phyloP scores from a whole-genome alignment of 2,113 vertebrate species.

The Athene noctua region DNA sequence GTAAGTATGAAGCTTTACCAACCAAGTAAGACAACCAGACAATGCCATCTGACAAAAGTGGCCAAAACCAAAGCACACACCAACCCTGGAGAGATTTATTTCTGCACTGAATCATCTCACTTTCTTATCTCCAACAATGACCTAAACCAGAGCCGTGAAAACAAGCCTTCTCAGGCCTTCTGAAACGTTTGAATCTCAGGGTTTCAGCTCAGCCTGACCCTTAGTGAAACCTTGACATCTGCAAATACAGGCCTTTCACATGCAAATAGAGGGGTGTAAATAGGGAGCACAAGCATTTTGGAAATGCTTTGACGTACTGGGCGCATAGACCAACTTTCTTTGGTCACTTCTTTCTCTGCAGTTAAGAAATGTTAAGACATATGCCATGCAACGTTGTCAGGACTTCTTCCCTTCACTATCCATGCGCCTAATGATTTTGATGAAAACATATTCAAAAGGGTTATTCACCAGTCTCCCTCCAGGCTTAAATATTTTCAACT shows the following conservation, averaged over 20 bases:
- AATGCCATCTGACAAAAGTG: slow-evolving; percentile 7
- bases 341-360: slow-evolving; percentile 1
- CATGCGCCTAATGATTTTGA: background rate
- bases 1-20: background rate
- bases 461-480: slow-evolving; percentile 25
- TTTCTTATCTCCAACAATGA: slow-evolving; percentile 19
- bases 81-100: background rate
- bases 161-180: slow-evolving; percentile 5
- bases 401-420: background rate
- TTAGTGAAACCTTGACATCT: slow-evolving; percentile 44
- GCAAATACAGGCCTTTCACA: slow-evolving; percentile 46
- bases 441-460: slow-evolving; percentile 23
- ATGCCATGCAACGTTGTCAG: slow-evolving; percentile 1
- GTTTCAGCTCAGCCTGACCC: background rate
- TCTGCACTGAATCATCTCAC: slow-evolving; percentile 26
- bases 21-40: background rate
- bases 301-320: slow-evolving; percentile 28
- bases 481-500: slow-evolving; percentile 20
- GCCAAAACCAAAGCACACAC: slow-evolving; percentile 1
- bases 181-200: slow-evolving; percentile 34
- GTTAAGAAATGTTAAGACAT: slow-evolving; percentile 27
- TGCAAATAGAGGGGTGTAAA: slow-evolving; percentile 47
- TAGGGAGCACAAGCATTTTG: background rate
- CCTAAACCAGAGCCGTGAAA: slow-evolving; percentile 16
- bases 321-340: background rate